phyloP scores from a whole-genome alignment of 2,888 invertebrate species.

The Eustalomyia histrio region DNA sequence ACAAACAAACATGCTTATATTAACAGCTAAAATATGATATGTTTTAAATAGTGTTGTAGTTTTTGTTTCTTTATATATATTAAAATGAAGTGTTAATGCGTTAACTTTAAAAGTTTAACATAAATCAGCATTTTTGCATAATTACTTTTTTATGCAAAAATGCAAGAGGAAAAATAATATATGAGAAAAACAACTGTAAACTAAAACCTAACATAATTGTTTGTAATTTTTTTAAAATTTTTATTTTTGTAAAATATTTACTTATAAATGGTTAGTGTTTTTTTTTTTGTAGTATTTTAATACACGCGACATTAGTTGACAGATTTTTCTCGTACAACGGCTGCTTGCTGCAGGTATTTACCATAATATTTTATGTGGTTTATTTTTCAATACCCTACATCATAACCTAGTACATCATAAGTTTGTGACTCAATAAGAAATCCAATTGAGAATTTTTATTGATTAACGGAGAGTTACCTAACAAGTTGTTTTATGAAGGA shows the following conservation, averaged over 20 bases:
- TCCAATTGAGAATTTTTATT: too few species aligned
- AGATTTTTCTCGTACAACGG: slow-evolving; percentile 15
- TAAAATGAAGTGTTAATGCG: slow-evolving; percentile 62
- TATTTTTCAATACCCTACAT: background rate
- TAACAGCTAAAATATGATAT: background rate
- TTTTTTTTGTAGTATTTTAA: slow-evolving; percentile 7
- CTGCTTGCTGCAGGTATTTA: background rate
- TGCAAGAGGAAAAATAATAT: slow-evolving; percentile 15
- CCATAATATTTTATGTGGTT: slow-evolving; percentile 16
- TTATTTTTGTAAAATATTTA: slow-evolving; percentile 28
- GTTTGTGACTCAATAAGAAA: too few species aligned
- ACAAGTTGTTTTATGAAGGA: too few species aligned
- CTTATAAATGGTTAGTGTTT: slow-evolving; percentile 16
- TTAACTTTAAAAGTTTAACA: slow-evolving; percentile 51
- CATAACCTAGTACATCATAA: background rate
- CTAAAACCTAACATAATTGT: slow-evolving; percentile 27
- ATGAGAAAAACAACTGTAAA: slow-evolving; percentile 8
- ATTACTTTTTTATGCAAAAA: slow-evolving; percentile 61
- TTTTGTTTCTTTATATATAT: background rate
- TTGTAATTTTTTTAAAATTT: background rate
- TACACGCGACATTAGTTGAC: slow-evolving; percentile 50
- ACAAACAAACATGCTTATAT: background rate
- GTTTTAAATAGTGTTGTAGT: slow-evolving; percentile 20
- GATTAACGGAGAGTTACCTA: too few species aligned
- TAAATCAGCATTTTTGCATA: slow-evolving; percentile 62